These are phyloP conservation scores for Charadrius vociferus DNA, from an alignment of 2,113 vertebrate species.

Conservation along the genomic window DNA sequence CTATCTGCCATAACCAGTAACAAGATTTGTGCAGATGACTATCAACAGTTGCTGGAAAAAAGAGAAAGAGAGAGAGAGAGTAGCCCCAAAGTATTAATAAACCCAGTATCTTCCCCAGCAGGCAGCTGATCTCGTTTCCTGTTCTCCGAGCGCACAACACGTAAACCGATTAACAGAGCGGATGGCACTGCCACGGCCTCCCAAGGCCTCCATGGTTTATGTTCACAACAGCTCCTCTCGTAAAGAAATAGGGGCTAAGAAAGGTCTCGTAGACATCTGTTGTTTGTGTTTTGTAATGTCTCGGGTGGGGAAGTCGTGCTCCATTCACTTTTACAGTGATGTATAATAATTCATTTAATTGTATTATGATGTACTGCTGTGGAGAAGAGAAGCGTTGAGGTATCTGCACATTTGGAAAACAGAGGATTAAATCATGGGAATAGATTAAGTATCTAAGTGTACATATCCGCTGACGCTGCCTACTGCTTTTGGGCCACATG, in stretches of 20 bases:
- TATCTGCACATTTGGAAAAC: not conserved
- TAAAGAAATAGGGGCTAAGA: not conserved
- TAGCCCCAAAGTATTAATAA: not conserved
- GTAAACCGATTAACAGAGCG: not conserved
- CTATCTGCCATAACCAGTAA: conserved; percentile 7
- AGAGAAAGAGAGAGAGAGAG: not conserved
- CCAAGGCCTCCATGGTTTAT: not conserved
- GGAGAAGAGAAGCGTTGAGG: not conserved
- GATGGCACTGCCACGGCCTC: not conserved
- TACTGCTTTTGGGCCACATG: not conserved
- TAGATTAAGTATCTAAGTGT: not conserved
- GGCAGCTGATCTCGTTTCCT: not conserved
- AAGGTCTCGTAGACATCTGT: not conserved
- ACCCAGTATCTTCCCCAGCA: not conserved
- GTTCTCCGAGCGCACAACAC: not conserved
- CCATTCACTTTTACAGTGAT: not conserved
- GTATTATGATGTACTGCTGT: not conserved
- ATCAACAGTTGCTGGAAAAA: not conserved
- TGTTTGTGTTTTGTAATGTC: not conserved
- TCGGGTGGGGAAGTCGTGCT: not conserved
- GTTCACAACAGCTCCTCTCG: not conserved
- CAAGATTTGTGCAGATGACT: conserved; percentile 34
- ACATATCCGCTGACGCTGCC: not conserved
- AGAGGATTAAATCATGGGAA: not conserved
- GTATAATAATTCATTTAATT: not conserved